Evolutionary conservation across 2,888 invertebrate genomes (phyloP), one percentile per base, ranked within the genome.

Genomic region (Rutpela maculata): DNA sequence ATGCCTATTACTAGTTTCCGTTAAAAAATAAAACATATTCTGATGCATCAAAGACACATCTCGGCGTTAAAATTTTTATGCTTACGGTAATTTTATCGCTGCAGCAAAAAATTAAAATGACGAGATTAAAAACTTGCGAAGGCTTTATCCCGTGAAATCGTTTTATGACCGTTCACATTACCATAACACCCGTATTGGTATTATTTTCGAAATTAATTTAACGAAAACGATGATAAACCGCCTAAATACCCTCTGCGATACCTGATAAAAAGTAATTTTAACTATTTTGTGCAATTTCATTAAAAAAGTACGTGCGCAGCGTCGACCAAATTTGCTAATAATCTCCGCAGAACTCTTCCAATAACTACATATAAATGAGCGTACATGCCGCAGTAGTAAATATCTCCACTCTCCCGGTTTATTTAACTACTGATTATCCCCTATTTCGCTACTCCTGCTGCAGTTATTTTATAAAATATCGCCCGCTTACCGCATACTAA

Each of bases 361-460:
- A 67, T 67, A 22, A 50, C 67, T 67, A 31, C 50, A 43, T 66
- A 26, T 50, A 67, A 67, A 67, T 19, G 67, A 56, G 15, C 22
- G 67, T 50, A 17, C 35, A 35, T 65, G 65, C 35, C 31, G 65
- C 35, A 18, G 18, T 43, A 65, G 65, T 35, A 38, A 65, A 65
- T 65, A 65, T 65, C 10, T 10, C 31, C 35, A 35, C 65, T 38
- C 38, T 60, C 59, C 22, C 15, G 26, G 43, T 60, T 38, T 70
- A 70, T 70, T 70, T 60, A 60, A 60, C 70, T 70, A 70, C 70
- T 70, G 70, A 70, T 70, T 70, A 70, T 60, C 56, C 56, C 70
- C 43, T 18, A 43, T 70, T 70, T 43, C 70, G 59, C 38, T 35
- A 26, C 26, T 63, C 26, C 63, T 38, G 63, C 38, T 63, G 65